Percentiles rank a stretch among this genome's conserved stretches.
Conservation (phyloP, 2,888 invertebrate species). For the Scaeva pyrastri region DNA sequence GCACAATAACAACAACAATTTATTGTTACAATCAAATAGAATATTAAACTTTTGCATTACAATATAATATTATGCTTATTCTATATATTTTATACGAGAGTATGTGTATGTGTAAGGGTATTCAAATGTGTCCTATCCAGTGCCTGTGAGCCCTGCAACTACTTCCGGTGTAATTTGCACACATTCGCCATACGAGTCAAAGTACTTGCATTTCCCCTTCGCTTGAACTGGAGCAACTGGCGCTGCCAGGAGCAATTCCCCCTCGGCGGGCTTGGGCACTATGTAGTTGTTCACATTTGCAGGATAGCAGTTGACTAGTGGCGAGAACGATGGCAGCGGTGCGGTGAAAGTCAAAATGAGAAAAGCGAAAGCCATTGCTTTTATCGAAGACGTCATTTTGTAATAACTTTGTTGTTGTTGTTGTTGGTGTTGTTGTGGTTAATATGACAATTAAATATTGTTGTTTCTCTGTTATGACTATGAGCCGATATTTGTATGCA, state of each 20-base stretch:
- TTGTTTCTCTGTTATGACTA: too few species aligned
- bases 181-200: slow-evolving; percentile 72
- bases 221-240: slow-evolving; percentile 59
- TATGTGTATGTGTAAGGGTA: neutral
- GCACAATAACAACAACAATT: neutral
- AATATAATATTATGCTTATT: neutral
- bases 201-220: slow-evolving; percentile 65
- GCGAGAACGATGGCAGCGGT: neutral
- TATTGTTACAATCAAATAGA: neutral
- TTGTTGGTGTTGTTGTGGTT: neutral
- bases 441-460: neutral
- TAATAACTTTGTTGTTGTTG: neutral
- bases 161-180: slow-evolving; percentile 67
- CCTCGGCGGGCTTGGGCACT: slow-evolving; percentile 55
- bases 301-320: slow-evolving; percentile 44
- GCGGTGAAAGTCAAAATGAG: slow-evolving; percentile 31
- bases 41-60: neutral
- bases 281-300: slow-evolving; percentile 40
- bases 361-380: slow-evolving; percentile 39
- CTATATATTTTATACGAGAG: neutral
- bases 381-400: slow-evolving; percentile 38
- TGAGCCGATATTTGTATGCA: slow-evolving; percentile 43
- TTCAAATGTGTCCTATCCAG: slow-evolving; percentile 36
- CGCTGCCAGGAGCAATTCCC: slow-evolving; percentile 41
- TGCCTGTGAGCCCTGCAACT: slow-evolving; percentile 61